Percentiles rank a stretch among this genome's conserved stretches.
phyloP scores from a whole-genome alignment of 2,113 vertebrate species.

The Dasypus novemcinctus region DNA sequence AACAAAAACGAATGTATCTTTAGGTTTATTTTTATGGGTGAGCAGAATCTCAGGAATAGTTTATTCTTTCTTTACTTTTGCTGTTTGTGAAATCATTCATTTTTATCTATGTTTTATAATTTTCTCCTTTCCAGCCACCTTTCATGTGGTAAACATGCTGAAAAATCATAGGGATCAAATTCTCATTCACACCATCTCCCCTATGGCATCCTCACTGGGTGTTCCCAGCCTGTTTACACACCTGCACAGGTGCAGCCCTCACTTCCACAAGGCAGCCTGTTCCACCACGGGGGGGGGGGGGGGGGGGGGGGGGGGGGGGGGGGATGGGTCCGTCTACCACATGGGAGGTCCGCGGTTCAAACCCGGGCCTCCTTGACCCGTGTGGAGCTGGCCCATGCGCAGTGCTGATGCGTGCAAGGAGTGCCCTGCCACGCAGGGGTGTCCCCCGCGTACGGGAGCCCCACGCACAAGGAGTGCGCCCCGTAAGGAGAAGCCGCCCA shows the following conservation, averaged over 20 bases:
- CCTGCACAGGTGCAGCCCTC: not conserved
- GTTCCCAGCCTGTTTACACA: not conserved
- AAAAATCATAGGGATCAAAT: not conserved
- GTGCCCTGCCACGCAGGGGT: too few species aligned
- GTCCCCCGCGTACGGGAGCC: too few species aligned
- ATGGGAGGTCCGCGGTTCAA: too few species aligned
- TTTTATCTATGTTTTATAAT: not conserved
- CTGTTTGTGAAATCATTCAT: not conserved
- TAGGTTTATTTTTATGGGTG: not conserved
- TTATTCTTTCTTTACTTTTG: not conserved
- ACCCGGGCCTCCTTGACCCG: too few species aligned
- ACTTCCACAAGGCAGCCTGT: not conserved
- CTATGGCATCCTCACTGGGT: not conserved
- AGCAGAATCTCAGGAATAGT: not conserved
- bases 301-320: too few species aligned
- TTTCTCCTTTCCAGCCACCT: not conserved
- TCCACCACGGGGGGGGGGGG: rapidly evolving
- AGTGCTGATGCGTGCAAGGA: too few species aligned
- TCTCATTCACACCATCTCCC: not conserved
- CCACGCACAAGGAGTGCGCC: too few species aligned
- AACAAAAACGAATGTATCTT: not conserved
- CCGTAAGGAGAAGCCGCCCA: too few species aligned
- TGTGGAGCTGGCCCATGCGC: too few species aligned
- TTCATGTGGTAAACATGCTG: not conserved
- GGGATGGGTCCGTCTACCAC: not conserved